A percentile compares a stretch with the other conserved stretches of the same genome.
Conservation (phyloP, 2,888 invertebrate species). For the Bombyx huttoni region DNA sequence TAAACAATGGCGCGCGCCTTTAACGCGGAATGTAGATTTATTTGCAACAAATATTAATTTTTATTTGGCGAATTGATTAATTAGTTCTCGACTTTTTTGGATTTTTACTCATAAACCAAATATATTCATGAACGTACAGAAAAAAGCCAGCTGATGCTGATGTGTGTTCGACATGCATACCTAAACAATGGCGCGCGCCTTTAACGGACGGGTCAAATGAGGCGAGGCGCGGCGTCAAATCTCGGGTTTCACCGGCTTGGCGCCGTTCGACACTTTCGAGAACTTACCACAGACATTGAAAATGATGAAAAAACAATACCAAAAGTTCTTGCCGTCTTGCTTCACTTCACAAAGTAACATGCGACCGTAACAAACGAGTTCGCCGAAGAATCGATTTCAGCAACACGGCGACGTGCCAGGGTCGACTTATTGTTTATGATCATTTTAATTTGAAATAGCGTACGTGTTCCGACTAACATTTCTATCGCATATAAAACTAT, state of each 20-base stretch:
- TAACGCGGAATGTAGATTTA: constrained; percentile 12
- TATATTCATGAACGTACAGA: constrained; percentile 23
- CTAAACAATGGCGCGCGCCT: constrained; percentile 51
- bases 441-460: background rate
- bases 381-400: constrained; percentile 25
- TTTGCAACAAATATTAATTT: no score
- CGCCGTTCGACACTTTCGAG: constrained; percentile 52
- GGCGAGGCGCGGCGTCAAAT: constrained; percentile 59
- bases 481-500: background rate
- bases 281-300: constrained; percentile 52
- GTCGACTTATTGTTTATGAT: background rate
- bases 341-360: constrained; percentile 52
- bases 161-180: constrained; percentile 43
- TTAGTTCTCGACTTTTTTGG: no score
- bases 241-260: constrained; percentile 62
- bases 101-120: no score
- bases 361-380: constrained; percentile 44
- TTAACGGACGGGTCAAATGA: constrained; percentile 58
- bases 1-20: constrained; percentile 52
- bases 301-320: constrained; percentile 35
- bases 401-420: constrained; percentile 2
- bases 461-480: background rate
- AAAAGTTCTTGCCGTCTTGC: constrained; percentile 38
- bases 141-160: constrained; percentile 29
- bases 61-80: no score